Conservation (phyloP, 2,113 vertebrate genomes). For the Rattus rattus region DNA sequence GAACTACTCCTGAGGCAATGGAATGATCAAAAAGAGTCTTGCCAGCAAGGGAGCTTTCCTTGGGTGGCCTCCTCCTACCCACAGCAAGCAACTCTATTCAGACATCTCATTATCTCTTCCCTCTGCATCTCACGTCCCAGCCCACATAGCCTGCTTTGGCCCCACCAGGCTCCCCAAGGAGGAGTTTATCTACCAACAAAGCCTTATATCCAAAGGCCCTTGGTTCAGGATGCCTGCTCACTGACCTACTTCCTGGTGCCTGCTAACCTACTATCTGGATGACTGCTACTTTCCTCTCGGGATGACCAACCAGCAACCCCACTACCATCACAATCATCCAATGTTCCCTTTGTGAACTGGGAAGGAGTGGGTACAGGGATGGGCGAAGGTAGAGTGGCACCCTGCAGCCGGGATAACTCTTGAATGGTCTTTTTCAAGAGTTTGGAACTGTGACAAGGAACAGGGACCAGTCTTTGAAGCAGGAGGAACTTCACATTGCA, state of each 20-base stretch:
- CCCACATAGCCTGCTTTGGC: background rate
- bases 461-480: too few relatives aligned
- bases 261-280: too few relatives aligned
- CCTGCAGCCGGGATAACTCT: background rate
- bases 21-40: background rate
- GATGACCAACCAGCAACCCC: background rate
- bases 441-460: background rate
- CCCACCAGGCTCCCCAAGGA: background rate
- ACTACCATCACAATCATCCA: background rate
- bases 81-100: background rate
- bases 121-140: background rate
- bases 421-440: background rate
- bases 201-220: background rate
- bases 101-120: background rate
- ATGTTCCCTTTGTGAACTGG: background rate
- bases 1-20: background rate
- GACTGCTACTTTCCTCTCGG: background rate
- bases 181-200: background rate
- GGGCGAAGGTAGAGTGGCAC: background rate
- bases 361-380: background rate
- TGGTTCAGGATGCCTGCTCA: background rate
- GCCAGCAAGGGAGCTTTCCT: background rate
- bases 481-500: background rate
- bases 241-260: background rate
- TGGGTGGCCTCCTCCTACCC: background rate